phyloP scores from a whole-genome alignment of 2,113 vertebrate genomes.

The Grammomys dolichurus region DNA sequence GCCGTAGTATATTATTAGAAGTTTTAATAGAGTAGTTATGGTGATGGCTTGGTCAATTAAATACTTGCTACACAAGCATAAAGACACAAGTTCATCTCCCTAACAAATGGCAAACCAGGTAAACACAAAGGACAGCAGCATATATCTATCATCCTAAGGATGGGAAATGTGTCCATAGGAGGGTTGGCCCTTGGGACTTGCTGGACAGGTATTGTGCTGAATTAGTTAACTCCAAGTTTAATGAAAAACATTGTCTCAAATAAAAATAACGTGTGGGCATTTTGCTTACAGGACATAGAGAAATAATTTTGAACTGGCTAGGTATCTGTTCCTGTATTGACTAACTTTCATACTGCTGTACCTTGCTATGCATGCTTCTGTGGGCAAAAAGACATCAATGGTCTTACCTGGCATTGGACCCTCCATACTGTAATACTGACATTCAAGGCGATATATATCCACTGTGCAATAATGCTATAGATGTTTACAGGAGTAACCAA shows the following conservation, averaged over 20 bases:
- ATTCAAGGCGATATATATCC: background rate
- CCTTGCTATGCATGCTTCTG: background rate
- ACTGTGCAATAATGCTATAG: background rate
- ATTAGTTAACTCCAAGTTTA: background rate
- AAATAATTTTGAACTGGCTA: background rate
- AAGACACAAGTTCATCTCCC: background rate
- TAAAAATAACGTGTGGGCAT: background rate
- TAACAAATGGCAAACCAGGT: background rate
- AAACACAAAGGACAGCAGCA: background rate
- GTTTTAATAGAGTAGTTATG: background rate
- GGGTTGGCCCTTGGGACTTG: background rate
- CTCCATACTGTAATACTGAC: background rate
- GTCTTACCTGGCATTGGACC: background rate
- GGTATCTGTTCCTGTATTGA: background rate
- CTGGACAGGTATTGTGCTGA: background rate
- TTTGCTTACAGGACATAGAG: background rate
- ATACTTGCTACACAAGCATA: background rate
- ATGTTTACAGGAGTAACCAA: background rate
- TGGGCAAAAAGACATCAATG: background rate
- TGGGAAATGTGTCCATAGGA: background rate
- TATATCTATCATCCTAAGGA: background rate
- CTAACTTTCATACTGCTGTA: background rate
- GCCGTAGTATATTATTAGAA: slow-evolving; percentile 2
- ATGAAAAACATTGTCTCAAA: background rate
- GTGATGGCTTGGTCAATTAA: background rate